Base-by-base conservation (phyloP, 2,113 vertebrate species). In the Carettochelys insculpta region DNA sequence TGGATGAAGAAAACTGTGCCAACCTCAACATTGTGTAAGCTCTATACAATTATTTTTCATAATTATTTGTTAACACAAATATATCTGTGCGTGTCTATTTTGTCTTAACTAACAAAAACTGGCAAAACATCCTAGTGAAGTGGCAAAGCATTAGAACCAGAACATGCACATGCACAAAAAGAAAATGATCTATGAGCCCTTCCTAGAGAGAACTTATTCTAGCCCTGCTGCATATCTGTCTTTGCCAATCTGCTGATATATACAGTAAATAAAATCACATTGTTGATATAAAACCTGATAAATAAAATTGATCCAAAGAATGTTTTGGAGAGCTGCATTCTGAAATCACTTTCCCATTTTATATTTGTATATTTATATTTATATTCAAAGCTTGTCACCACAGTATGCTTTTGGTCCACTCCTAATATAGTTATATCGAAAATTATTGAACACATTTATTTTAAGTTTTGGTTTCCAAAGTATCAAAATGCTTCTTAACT, bases 301-400 rank as follows among this genome's bases (percentile, higher is more conserved):
- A 80, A 92, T 54, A 95, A 93, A 90, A 89, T 58, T 77, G 90
- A 93, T 88, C n/a, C 48, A 82, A 88, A 43, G 52, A 68, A 3
- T 51, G 13, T 92, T 52, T 84, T 84, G 11, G 31, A 95, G 22
- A 90, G 27, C 8, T 52, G 8, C 56, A 85, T 84, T 91, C 77
- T 78, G 86, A 95, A 91, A 93, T 88, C 19, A 77, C 8, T 94
- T 96, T 92, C 54, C 13, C 65, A 34, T 94, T 93, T 93, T 86
- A 89, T 90, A 88, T 80, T 84, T 95, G 27, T 87, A 11, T n/a
- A n/a, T 93, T 93, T 86, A 89, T 90, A 88, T 80, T 84, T 95
- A 25, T 87, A 11, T n/a, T 25, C 93, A 94, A 92, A 90, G n/a
- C 38, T 92, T 94, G 79, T 94, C 54, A 95, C 34, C 41, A 61